These are phyloP conservation scores for Bombus soroeensis DNA, from an alignment of 1,140 invertebrate genomes.

Conservation along the genomic window DNA sequence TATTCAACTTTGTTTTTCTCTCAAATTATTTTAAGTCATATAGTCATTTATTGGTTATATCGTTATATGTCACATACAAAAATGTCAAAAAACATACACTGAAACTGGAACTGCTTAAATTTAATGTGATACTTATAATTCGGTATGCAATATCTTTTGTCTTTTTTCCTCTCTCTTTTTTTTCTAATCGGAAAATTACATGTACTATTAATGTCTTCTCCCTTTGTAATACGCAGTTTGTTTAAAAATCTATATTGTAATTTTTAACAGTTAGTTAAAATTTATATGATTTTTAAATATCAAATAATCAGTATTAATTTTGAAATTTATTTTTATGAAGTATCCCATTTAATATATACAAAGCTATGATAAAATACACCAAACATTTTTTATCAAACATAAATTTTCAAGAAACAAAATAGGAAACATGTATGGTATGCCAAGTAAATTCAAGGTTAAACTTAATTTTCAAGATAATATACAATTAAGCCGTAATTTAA, in stretches of 20 bases:
- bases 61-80: slow-evolving; percentile 26
- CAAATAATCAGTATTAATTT: not conserved
- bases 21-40: not conserved
- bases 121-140: not conserved
- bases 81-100: not conserved
- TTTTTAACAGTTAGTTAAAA: not conserved
- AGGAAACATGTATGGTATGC: not conserved
- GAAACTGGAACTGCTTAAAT: not conserved
- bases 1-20: slow-evolving; percentile 20
- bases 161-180: not conserved
- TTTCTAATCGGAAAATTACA: not conserved
- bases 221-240: not conserved
- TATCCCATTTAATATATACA: not conserved
- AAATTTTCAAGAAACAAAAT: not conserved
- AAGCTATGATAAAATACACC: not conserved
- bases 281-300: not conserved
- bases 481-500: not conserved
- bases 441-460: slow-evolving; percentile 9
- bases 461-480: not conserved
- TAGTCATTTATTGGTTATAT: slow-evolving; percentile 45
- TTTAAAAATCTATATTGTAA: not conserved
- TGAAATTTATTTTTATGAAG: not conserved
- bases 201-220: not conserved
- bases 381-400: not conserved
- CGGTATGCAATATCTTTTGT: not conserved